Evolutionary conservation across 2,113 vertebrate species (phyloP), one percentile per base, ranked within the genome.

Genomic region (Cettia cetti): DNA sequence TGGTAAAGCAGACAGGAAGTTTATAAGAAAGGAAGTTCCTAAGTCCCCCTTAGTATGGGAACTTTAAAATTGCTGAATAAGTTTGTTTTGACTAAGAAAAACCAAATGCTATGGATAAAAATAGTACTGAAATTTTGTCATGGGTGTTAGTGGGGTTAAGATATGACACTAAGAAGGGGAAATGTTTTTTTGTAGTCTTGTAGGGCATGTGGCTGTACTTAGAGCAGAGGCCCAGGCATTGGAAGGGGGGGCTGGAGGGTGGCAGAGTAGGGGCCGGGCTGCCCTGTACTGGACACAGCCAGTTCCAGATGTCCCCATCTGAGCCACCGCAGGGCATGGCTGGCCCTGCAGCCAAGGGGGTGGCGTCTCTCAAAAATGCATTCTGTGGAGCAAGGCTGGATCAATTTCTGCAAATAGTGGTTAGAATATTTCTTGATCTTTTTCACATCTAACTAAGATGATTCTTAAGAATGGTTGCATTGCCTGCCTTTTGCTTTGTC

Each of bases 261-360:
- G 37, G 5, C 8, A 7, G 45, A 11, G 7, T 6, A 10, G 19
- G 11, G 16, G 10, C 37, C 0, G 0, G 28, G 2, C 54, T 78
- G 20, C 13, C 45, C 54, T 1, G 2, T 24, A 0, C 3, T 5
- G 1, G 33, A 28, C 27, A 26, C 11, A 28, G 33, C 5, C 2
- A 1, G 8, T 13, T 77, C 33, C 70, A 47, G 26, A 8, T 0
- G 0, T 7, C 14, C 49, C 19, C 24, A 40, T 5, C 3, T 1
- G 1, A 13, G 9, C 22, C 27, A 28, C 1, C 0, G 1, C 45
- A 44, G 27, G 27, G 33, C 23, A 47, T 0, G 2, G 21, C 12
- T 49, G 15, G 9, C 10, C 10, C 37, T 1, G 0, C 5, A 45
- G 53, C 9, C 13, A 15, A 6, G 10, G 3, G 14, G 2, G 1